Conservation (phyloP, 2,113 vertebrate species). For the Equus przewalskii region DNA sequence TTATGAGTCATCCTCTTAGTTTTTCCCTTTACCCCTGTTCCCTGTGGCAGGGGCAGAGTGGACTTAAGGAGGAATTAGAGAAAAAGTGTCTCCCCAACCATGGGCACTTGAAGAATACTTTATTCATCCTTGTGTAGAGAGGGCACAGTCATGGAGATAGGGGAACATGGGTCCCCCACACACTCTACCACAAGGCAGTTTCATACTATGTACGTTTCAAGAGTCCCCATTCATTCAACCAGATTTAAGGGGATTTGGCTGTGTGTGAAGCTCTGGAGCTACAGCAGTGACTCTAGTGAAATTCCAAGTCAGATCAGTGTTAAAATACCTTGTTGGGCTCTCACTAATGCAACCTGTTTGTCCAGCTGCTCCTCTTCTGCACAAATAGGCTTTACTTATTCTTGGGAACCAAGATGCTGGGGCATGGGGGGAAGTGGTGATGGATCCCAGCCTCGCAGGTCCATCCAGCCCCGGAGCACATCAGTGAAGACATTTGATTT, state of each 20-base stretch:
- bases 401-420: neutral
- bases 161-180: neutral
- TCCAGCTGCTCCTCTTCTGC: neutral
- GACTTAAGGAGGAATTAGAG: neutral
- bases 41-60: neutral
- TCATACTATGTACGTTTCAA: neutral
- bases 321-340: neutral
- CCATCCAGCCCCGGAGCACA: neutral
- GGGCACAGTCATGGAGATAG: neutral
- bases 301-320: slow-evolving; percentile 6
- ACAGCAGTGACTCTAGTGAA: neutral
- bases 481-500: neutral
- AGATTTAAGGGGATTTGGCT: neutral
- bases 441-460: neutral
- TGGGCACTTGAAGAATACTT: neutral
- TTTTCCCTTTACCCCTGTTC: neutral
- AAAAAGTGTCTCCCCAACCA: neutral
- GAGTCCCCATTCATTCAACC: neutral
- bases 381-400: neutral
- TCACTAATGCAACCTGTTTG: neutral
- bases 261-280: neutral
- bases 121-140: neutral
- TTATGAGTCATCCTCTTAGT: neutral
- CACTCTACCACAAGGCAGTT: neutral
- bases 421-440: neutral